Conservation (phyloP, 2,888 invertebrate species). For the Clunio marinus region DNA sequence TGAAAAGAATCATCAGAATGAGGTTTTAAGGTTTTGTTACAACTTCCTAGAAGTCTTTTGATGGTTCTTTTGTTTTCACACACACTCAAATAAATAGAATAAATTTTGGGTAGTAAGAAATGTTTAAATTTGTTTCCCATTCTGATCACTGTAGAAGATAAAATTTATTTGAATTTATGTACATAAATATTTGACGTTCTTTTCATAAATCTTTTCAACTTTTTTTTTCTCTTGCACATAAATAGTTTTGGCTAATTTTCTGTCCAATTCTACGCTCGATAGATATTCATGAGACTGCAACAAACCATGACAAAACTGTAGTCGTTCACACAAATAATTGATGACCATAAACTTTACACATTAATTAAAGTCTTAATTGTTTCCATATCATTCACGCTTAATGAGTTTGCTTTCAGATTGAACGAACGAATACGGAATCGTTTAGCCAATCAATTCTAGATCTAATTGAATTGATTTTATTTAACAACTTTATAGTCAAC, state of each 20-base stretch:
- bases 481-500: not conserved
- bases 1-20: too few species aligned
- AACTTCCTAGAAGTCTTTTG: too few species aligned
- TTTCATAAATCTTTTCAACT: not conserved
- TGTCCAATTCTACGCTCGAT: not conserved
- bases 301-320: too few species aligned
- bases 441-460: too few species aligned
- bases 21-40: too few species aligned
- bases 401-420: slow-evolving; percentile 13
- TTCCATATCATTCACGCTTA: not conserved
- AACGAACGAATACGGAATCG: too few species aligned
- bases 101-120: too few species aligned
- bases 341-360: not conserved
- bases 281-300: not conserved
- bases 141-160: not conserved
- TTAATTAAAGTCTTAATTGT: not conserved
- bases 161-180: not conserved
- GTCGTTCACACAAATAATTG: too few species aligned
- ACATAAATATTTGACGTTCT: not conserved
- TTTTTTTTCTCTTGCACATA: slow-evolving; percentile 8
- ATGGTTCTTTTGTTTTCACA: too few species aligned
- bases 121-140: too few species aligned
- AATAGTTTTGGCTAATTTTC: not conserved
- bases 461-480: not conserved
- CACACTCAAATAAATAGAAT: too few species aligned